These are phyloP conservation scores for Caenorhabditis virilis DNA, from an alignment of 2,888 invertebrate genomes.

Conservation along the genomic window DNA sequence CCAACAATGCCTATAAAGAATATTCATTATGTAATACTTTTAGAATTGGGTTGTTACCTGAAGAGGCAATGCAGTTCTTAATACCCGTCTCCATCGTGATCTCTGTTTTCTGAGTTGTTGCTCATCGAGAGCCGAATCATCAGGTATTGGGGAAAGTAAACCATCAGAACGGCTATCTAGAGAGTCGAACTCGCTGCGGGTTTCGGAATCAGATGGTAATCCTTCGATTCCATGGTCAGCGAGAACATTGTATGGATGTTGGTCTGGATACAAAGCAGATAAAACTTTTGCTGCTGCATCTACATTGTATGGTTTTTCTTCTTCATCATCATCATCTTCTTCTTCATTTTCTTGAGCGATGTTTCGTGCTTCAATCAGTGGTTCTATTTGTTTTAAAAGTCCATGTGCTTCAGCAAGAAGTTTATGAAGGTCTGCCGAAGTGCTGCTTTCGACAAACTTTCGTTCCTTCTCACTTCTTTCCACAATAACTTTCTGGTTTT, in stretches of 20 bases:
- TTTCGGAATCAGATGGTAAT: conserved; percentile 48
- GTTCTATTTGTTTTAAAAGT: conserved; percentile 36
- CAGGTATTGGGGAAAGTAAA: conserved; percentile 53
- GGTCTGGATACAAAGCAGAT: conserved; percentile 61
- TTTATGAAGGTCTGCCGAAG: conserved; percentile 40
- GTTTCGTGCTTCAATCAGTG: conserved; percentile 16
- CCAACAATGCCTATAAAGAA: conserved; percentile 80
- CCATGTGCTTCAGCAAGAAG: conserved; percentile 41
- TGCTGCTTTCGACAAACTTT: conserved; percentile 52
- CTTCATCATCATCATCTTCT: conserved; percentile 43
- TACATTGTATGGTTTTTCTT: conserved; percentile 55
- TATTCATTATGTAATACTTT: background rate
- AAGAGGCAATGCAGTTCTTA: conserved; percentile 71
- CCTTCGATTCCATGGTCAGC: conserved; percentile 57
- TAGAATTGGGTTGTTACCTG: conserved; percentile 75
- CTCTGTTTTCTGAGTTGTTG: conserved; percentile 55
- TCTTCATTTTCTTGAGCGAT: conserved; percentile 30
- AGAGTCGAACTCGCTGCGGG: conserved; percentile 49
- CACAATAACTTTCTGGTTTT: conserved; percentile 49
- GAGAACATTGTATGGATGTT: conserved; percentile 60
- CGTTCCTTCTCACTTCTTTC: conserved; percentile 39
- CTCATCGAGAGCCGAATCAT: conserved; percentile 48
- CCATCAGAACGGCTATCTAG: conserved; percentile 51
- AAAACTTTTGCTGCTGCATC: conserved; percentile 66
- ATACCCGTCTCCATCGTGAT: conserved; percentile 66